Base-by-base conservation (phyloP, 2,888 invertebrate genomes). In the Argyresthia goedartella region DNA sequence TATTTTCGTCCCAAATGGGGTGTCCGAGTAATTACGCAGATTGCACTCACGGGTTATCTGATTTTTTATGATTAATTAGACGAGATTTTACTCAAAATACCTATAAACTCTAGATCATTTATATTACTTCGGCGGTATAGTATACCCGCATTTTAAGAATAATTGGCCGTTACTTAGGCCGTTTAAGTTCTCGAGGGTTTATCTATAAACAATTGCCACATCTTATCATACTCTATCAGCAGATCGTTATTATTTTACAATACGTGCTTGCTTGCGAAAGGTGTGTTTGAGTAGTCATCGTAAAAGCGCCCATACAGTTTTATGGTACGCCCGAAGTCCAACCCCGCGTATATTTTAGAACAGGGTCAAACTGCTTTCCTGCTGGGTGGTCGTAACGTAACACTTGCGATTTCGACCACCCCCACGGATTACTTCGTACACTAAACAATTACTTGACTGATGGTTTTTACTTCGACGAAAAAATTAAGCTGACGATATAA, bases 281-380 rank as follows among this genome's bases (percentile, higher is more conserved):
- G 61, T 59, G 69, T 55, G 61, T 59, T 71, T 69, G 66, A 66
- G 64, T 66, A 67, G 71, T 68, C 66, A 71, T 73, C 76, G 72
- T 80, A 76, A 78, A 78, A 73, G 69, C 71, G 67, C 63, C 67
- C 66, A 69, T 69, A 69, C 65, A 67, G 70, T 73, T 81, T 76
- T 77, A 79, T 71, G 68, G 67, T 67, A 57, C 60, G 63, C 63
- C 60, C 63, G 49, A 41, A 41, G 41, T 16, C 42, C 41, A 49
- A 41, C 49, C 49, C 49, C 49, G 25, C 48, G 14, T 8, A 39
- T 48, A 48, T 42, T 41, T 56, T 56, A 62, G 66, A 64, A 64
- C 61, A 64, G 64, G 68, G 68, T 64, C 66, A 66, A 59, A 58
- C 65, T 65, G 58, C 58, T 67, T 59, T 13, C 49, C n/a, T 41